Evolutionary conservation across 1,140 invertebrate genomes (phyloP).

Genomic region (Homalodisca vitripennis): DNA sequence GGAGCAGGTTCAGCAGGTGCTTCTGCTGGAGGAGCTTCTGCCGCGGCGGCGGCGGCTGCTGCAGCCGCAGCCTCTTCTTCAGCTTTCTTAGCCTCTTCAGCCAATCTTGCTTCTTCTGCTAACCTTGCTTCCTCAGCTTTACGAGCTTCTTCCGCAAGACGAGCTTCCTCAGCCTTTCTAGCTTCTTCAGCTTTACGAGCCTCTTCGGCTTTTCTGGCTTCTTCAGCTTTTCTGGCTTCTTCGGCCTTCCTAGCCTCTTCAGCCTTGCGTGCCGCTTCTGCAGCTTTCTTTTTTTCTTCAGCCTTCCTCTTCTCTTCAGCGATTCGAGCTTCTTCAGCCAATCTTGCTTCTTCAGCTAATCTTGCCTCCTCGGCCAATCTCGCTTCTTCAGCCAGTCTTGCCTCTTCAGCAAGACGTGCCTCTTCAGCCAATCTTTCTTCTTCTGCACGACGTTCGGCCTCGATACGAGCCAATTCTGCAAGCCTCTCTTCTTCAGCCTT

Average conservation of each 20-base stretch:
- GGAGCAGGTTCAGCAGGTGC: constrained; percentile 27
- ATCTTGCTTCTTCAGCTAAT: constrained; percentile 6
- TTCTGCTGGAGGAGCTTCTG: constrained; percentile 22
- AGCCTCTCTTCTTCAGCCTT: constrained; percentile 37
- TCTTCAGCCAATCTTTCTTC: constrained; percentile 14
- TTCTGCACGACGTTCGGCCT: constrained; percentile 15
- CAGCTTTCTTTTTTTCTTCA: constrained; percentile 21
- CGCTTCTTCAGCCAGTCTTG: constrained; percentile 9
- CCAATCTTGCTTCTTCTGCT: constrained; percentile 27
- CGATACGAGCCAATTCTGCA: constrained; percentile 29
- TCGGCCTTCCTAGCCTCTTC: constrained; percentile 20
- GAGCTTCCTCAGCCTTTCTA: constrained; percentile 4
- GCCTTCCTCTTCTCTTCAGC: constrained; percentile 21
- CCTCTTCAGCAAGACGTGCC: constrained; percentile 11
- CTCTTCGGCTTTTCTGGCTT: constrained; percentile 22
- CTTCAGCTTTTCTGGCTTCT: constrained; percentile 23
- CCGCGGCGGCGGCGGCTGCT: constrained; percentile 2
- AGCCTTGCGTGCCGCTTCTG: constrained; percentile 12
- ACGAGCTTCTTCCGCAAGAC: constrained; percentile 5
- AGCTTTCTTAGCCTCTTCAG: constrained; percentile 28
- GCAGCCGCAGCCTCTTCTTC: constrained; percentile 17
- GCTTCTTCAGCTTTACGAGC: constrained; percentile 8
- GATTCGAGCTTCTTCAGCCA: constrained; percentile 16
- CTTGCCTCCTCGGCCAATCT: constrained; percentile 13
- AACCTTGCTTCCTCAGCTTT: constrained; percentile 29